phyloP scores from a whole-genome alignment of 2,797 vertebrate genomes.

The Dromococcyx pavoninus region DNA sequence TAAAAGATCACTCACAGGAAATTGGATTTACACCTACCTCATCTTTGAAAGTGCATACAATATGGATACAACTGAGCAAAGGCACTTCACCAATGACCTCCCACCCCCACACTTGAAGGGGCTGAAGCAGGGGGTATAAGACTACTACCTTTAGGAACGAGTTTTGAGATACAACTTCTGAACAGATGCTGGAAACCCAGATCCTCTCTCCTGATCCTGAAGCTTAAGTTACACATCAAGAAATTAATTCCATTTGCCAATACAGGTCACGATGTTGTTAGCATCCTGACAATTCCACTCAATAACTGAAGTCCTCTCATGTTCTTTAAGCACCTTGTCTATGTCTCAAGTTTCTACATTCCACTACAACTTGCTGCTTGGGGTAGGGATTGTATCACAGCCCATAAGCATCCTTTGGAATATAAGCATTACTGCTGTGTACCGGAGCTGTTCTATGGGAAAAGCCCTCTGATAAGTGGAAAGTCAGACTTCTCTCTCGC shows the following conservation, averaged over 20 bases:
- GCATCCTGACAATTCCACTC: conserved; percentile 15
- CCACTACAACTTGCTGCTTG: background rate
- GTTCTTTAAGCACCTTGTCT: background rate
- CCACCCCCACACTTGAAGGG: background rate
- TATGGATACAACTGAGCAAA: background rate
- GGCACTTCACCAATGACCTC: background rate
- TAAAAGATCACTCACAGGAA: background rate
- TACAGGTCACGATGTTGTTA: background rate
- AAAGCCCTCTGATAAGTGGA: background rate
- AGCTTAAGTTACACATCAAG: background rate
- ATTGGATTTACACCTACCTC: background rate
- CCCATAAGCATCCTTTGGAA: background rate
- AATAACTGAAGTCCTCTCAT: background rate
- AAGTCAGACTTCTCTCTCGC: background rate
- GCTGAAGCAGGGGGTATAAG: background rate
- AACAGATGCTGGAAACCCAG: conserved; percentile 12
- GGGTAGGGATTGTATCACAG: background rate
- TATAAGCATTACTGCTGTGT: background rate
- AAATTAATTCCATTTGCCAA: conserved; percentile 38
- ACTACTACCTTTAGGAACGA: background rate
- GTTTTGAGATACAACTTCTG: background rate
- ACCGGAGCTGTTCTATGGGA: background rate
- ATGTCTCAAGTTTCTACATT: background rate
- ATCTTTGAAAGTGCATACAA: background rate
- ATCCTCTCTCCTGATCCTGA: background rate